These are phyloP conservation scores for Agriotes lineatus DNA, from an alignment of 2,888 invertebrate species.

Conservation along the genomic window DNA sequence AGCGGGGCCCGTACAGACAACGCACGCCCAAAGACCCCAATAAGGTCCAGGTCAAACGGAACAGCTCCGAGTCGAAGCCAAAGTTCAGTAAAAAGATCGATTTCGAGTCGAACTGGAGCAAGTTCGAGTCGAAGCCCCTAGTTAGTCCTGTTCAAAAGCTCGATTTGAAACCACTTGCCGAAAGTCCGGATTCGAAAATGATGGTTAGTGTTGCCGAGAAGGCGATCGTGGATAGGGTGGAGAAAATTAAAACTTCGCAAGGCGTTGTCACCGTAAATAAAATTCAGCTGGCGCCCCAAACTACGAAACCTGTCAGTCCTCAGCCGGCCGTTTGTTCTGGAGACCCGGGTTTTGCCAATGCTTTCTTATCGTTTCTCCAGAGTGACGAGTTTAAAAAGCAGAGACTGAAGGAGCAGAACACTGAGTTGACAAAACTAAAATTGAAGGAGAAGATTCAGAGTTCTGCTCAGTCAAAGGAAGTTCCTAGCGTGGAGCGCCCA, in stretches of 20 bases:
- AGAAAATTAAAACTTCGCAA: slow-evolving; percentile 8
- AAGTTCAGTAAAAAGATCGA: slow-evolving; percentile 3
- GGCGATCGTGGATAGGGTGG: background rate
- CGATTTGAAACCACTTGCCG: background rate
- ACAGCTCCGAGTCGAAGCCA: slow-evolving; percentile 2
- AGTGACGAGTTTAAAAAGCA: background rate
- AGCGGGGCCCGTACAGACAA: slow-evolving; percentile 37
- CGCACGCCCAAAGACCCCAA: slow-evolving; percentile 29
- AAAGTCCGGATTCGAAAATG: background rate
- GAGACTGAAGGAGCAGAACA: background rate
- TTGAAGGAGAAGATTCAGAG: background rate
- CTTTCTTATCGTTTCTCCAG: slow-evolving; percentile 34
- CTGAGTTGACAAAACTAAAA: background rate
- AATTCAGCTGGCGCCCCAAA: background rate
- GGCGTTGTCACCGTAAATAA: slow-evolving; percentile 4
- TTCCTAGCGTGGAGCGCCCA: too few species aligned
- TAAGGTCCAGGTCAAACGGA: slow-evolving; percentile 13
- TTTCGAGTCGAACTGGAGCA: slow-evolving; percentile 29
- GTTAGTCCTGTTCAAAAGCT: background rate
- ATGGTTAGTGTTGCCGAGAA: background rate
- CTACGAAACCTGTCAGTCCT: background rate
- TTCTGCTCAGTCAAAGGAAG: too few species aligned
- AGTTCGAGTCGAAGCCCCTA: slow-evolving; percentile 14
- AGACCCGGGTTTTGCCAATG: slow-evolving; percentile 26
- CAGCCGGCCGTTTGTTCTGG: background rate